These are phyloP conservation scores for Orius laevigatus DNA, from an alignment of 1,140 invertebrate genomes.

Conservation along the genomic window DNA sequence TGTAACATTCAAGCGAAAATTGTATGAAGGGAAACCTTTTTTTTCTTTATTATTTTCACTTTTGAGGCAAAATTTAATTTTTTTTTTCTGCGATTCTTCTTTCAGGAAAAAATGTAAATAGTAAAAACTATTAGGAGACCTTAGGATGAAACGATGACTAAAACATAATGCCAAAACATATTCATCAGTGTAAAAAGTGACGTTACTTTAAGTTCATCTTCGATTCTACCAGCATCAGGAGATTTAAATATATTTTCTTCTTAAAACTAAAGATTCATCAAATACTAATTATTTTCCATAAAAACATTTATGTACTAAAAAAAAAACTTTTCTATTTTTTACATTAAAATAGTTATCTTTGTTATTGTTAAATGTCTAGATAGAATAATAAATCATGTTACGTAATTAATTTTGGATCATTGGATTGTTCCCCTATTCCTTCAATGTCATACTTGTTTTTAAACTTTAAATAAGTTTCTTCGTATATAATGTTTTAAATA, in stretches of 20 bases:
- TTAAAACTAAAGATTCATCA: neutral
- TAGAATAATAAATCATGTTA: too few species aligned
- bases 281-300: neutral
- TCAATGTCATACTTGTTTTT: neutral
- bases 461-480: too few species aligned
- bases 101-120: constrained; percentile 14
- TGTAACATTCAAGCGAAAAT: neutral
- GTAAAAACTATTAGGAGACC: constrained; percentile 9
- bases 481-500: too few species aligned
- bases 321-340: neutral
- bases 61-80: too few species aligned
- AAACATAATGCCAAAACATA: constrained; percentile 7
- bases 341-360: neutral
- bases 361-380: too few species aligned
- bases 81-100: too few species aligned
- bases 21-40: neutral
- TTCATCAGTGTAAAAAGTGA: constrained; percentile 5
- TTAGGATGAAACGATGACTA: constrained; percentile 12
- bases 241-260: neutral
- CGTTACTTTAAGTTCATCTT: constrained; percentile 1
- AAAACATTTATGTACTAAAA: neutral
- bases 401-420: neutral
- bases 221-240: too few species aligned
- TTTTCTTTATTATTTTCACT: constrained; percentile 4
- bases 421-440: neutral